Percentiles rank a stretch among this genome's conserved stretches.
phyloP scores from a whole-genome alignment of 2,797 vertebrate species.

The Loris lydekkerianus region DNA sequence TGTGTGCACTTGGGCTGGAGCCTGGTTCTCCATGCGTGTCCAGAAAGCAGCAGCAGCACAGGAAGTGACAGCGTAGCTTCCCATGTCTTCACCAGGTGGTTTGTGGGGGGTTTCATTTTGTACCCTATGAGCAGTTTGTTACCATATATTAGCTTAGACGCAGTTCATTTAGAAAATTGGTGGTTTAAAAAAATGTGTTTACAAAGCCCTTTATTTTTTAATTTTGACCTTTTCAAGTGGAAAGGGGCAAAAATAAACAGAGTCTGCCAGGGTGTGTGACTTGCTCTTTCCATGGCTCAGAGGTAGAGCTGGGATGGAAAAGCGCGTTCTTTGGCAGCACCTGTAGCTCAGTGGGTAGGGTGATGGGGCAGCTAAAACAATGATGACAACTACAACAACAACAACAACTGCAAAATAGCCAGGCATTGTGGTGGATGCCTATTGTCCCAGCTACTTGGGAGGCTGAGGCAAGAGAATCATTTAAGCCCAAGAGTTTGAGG shows the following conservation, averaged over 20 bases:
- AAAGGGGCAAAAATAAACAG: not conserved
- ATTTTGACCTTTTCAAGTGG: not conserved
- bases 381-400: no score
- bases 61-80: accelerated
- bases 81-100: not conserved
- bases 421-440: no score
- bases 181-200: not conserved
- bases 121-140: not conserved
- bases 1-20: accelerated
- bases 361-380: no score
- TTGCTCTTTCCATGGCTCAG: not conserved
- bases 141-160: not conserved
- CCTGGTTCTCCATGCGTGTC: accelerated
- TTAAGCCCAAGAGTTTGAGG: no score
- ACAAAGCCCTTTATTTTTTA: not conserved
- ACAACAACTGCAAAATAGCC: no score
- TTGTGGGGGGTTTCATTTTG: not conserved
- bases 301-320: not conserved
- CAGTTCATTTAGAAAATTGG: not conserved
- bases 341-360: no score
- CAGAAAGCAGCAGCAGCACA: not conserved
- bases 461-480: no score
- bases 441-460: no score
- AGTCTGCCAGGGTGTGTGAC: accelerated
- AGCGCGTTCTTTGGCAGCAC: not conserved